These are phyloP conservation scores for Neogale vison DNA, from an alignment of 2,113 vertebrate genomes.

Conservation along the genomic window DNA sequence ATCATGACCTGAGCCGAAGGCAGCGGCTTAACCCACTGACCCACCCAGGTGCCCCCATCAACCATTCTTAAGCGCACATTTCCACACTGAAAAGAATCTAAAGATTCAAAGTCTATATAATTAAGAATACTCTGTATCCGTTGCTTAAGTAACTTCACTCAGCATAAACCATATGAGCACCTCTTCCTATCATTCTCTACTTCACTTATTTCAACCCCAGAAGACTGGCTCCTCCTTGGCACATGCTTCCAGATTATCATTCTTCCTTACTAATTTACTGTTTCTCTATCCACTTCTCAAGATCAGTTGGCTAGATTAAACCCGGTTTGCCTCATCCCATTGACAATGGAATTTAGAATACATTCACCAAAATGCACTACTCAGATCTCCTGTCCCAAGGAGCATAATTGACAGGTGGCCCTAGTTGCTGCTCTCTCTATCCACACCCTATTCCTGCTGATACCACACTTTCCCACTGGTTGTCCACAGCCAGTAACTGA, in stretches of 20 bases:
- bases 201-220: not conserved
- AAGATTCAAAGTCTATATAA: not conserved
- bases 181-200: not conserved
- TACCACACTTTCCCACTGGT: not conserved
- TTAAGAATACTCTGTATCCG: not conserved
- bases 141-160: not conserved
- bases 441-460: not conserved
- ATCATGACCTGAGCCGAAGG: too few species aligned
- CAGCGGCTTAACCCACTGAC: too few species aligned
- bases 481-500: not conserved
- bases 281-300: not conserved
- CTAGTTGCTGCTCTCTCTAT: not conserved
- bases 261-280: not conserved
- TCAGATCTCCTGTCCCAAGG: not conserved
- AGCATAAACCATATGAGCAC: not conserved
- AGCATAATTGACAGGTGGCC: not conserved
- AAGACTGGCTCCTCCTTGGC: not conserved
- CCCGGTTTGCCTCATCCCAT: not conserved
- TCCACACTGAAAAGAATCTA: not conserved
- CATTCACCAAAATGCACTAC: not conserved
- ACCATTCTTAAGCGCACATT: not conserved
- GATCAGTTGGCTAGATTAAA: not conserved
- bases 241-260: not conserved
- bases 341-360: not conserved
- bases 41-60: not conserved